A percentile compares a stretch with the other conserved stretches of the same genome.
These are phyloP conservation scores for Sarcoramphus papa DNA, from an alignment of 2,797 vertebrate genomes.

Conservation along the genomic window DNA sequence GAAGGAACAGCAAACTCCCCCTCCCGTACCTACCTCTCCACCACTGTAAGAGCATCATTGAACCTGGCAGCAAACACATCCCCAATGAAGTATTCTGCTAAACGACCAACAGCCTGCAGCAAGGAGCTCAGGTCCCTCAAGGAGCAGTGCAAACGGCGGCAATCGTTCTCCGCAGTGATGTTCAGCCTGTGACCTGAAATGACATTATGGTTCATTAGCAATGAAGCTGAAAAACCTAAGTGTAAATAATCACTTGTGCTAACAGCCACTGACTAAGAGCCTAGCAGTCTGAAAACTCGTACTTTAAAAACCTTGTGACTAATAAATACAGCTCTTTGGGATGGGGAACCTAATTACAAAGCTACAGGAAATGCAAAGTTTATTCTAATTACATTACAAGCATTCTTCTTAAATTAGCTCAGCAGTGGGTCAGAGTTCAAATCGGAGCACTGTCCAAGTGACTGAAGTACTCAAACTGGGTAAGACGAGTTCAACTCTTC, in stretches of 20 bases:
- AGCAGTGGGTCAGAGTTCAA: background rate
- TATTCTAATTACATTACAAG: background rate
- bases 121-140: slow-evolving; percentile 93
- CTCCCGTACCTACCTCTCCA: slow-evolving; percentile 83
- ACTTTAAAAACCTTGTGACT: background rate
- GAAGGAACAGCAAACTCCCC: background rate
- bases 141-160: slow-evolving; percentile 91
- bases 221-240: background rate
- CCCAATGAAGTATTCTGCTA: slow-evolving; percentile 93
- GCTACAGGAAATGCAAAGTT: slow-evolving; percentile 28
- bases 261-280: background rate
- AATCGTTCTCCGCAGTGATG: slow-evolving; percentile 94
- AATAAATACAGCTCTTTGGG: background rate
- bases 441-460: background rate
- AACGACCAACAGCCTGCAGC: slow-evolving; percentile 90
- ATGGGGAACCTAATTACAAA: background rate
- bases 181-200: slow-evolving; percentile 87
- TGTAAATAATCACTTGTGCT: too few species aligned
- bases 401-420: background rate
- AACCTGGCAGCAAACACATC: slow-evolving; percentile 90
- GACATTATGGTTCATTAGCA: background rate
- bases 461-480: background rate
- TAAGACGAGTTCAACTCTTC: background rate
- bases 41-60: slow-evolving; percentile 88
- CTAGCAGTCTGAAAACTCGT: background rate